Conservation (phyloP, 2,797 vertebrate genomes). For the Balearica regulorum region DNA sequence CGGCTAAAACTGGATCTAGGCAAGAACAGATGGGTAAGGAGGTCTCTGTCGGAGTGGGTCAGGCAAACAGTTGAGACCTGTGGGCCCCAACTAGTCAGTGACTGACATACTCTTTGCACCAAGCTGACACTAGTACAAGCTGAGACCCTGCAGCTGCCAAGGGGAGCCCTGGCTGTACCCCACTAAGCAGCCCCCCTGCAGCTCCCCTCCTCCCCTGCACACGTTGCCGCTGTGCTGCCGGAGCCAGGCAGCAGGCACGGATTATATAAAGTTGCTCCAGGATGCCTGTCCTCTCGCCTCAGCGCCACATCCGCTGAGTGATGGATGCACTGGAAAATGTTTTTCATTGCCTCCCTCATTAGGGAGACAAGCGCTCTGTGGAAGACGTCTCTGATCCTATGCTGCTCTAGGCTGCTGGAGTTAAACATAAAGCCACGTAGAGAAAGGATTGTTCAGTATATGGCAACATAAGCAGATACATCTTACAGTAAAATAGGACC, state of each 20-base stretch:
- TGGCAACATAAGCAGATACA: not conserved
- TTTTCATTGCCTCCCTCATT: not conserved
- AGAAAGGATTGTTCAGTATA: not conserved
- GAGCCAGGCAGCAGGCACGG: not conserved
- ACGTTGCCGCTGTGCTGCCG: not conserved
- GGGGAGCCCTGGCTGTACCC: not conserved
- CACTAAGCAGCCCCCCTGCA: not conserved
- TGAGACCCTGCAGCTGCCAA: not conserved
- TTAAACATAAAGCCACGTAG: not conserved
- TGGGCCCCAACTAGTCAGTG: not conserved
- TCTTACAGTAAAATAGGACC: not conserved
- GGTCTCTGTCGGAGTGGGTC: not conserved
- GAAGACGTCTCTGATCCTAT: not conserved
- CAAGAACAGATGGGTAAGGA: not conserved
- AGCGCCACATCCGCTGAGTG: not conserved
- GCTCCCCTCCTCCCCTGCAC: not conserved
- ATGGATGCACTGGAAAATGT: not conserved
- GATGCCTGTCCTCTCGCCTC: not conserved
- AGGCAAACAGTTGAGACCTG: not conserved
- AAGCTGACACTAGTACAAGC: constrained; percentile 25
- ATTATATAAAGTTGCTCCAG: not conserved
- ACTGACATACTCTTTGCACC: not conserved
- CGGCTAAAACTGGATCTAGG: not conserved
- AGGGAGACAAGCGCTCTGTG: not conserved
- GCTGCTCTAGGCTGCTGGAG: not conserved